Percentiles rank a stretch among this genome's conserved stretches.
These are phyloP conservation scores for Andrena cerasifolii DNA, from an alignment of 1,140 invertebrate genomes.

Conservation along the genomic window DNA sequence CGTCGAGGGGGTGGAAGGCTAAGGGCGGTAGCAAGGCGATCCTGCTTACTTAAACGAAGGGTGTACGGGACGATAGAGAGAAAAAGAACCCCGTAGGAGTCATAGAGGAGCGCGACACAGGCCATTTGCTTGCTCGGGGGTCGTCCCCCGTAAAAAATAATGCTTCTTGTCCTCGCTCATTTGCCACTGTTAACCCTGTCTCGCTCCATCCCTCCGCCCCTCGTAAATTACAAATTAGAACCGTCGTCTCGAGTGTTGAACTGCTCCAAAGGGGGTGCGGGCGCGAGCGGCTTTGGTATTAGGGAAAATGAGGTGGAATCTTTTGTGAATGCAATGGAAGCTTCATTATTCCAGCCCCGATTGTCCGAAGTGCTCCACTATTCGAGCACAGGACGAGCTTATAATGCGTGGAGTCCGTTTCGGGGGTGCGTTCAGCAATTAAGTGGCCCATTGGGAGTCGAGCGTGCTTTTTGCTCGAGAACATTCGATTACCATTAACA, in stretches of 20 bases:
- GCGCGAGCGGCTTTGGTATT: too few species aligned
- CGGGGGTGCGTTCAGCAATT: too few species aligned
- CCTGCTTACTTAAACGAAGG: constrained; percentile 48
- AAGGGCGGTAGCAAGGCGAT: constrained; percentile 20
- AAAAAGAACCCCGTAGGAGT: constrained; percentile 69
- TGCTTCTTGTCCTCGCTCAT: constrained; percentile 71
- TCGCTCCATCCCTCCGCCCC: constrained; percentile 8
- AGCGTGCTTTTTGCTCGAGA: too few species aligned
- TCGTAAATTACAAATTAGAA: constrained; percentile 73
- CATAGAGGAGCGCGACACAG: constrained; percentile 58
- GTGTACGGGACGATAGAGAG: constrained; percentile 51
- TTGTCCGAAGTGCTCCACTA: too few species aligned
- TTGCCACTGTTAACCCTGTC: constrained; percentile 57
- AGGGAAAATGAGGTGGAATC: too few species aligned
- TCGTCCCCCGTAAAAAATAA: constrained; percentile 71
- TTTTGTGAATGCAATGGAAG: too few species aligned
- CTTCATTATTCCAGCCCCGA: too few species aligned
- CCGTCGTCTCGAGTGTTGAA: constrained; percentile 13
- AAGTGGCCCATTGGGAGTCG: too few species aligned
- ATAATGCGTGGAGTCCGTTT: too few species aligned
- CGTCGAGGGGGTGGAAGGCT: constrained; percentile 4
- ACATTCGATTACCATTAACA: too few species aligned
- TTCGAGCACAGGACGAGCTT: too few species aligned
- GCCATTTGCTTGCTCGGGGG: constrained; percentile 52
- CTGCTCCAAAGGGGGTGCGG: background rate